Base-by-base conservation (phyloP, 2,797 vertebrate genomes). In the Remorina albescens region DNA sequence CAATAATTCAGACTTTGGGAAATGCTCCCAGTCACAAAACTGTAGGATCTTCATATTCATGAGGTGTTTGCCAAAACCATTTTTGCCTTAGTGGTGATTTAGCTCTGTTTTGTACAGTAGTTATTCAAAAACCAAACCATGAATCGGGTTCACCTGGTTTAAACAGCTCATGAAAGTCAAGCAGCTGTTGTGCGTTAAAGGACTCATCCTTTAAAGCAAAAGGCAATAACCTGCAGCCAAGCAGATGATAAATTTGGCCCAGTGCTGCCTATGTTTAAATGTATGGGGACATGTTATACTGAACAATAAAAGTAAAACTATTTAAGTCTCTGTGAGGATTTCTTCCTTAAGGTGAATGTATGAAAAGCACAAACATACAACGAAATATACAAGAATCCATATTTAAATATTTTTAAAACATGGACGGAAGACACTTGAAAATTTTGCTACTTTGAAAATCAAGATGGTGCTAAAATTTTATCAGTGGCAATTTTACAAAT, bases 221-320 rank as follows among this genome's bases (percentile, higher is more conserved):
- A 66, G 51, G 56, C 56, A 64, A 75, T 46, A 12, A 71, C 69
- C 67, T 77, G 46, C 76, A 83, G 59, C 75, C 41, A 69, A 71
- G 75, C 69, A 36, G 64, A 55, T 76, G 78, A 70, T 67, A 37
- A 51, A 72, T 67, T 58, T 73, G 75, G 72, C 68, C 70, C 39
- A 71, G 60, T 70, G 57, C 80, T 87, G 84, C 85, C 78, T 82
- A 56, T 83, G 67, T 85, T 61, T 82, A 74, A 70, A 41, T 87
- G 85, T 89, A 73, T 89, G 67, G 70, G n/a, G 80, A 89, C 74
- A 71, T 90, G 76, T 84, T 78, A 70, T 76, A 72, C 67, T 82
- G 75, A 85, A 86, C 60, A 90, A 88, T 86, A 83, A 88, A 87
- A 68, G 34, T 66, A 42, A 69, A 71, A 74, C 25, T 65, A 74